Evolutionary conservation across 1,140 invertebrate species (phyloP), one percentile per base, ranked within the genome.

Genomic region (Cotesia chilonis): DNA sequence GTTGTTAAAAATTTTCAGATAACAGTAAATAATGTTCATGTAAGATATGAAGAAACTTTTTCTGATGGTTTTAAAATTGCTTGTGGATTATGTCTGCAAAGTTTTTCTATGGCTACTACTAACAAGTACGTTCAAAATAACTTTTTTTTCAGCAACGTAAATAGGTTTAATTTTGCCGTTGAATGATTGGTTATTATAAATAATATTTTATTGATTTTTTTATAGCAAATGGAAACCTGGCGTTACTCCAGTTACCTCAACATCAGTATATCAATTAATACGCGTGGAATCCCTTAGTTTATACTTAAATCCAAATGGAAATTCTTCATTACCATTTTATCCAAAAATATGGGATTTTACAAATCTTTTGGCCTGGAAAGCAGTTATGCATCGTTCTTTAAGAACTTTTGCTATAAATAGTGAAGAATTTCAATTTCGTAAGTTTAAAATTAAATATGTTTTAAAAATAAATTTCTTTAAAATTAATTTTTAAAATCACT

Each of bases 1-100:
- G 90, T 94, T 7, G 87, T 94, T 68, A 94, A 94, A 82, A 94
- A 94, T 83, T 87, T 96, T 55, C 93, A 95, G 87, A 90, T 96
- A 38, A 93, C 90, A 71, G 88, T 95, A 10, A 90, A 91, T 63
- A 94, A 94, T 82, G 89, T 96, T 65, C 94, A 96, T 83, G 89
- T 96, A 63, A 88, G 94, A 77, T 96, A 95, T 78, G 94, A 95
- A 81, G 94, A 95, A 81, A 89, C 89, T 14, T 86, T 92, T 73
- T 90, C 90, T 65, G 90, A 89, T 38, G 89, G 90, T 71, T 89
- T 89, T 54, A 90, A 92, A 6, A 87, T 94, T 79, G 90, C 93
- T 1, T 92, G 91, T 83, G 94, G 94, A 12, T 78, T 95, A n/a
- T 94, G 93, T 83, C 86, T 96, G 70, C 92, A 94, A 80, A 91